Percentiles rank a stretch among this genome's conserved stretches.
Evolutionary conservation across 2,888 invertebrate genomes (phyloP).

Genomic region (Napeogenes inachia): DNA sequence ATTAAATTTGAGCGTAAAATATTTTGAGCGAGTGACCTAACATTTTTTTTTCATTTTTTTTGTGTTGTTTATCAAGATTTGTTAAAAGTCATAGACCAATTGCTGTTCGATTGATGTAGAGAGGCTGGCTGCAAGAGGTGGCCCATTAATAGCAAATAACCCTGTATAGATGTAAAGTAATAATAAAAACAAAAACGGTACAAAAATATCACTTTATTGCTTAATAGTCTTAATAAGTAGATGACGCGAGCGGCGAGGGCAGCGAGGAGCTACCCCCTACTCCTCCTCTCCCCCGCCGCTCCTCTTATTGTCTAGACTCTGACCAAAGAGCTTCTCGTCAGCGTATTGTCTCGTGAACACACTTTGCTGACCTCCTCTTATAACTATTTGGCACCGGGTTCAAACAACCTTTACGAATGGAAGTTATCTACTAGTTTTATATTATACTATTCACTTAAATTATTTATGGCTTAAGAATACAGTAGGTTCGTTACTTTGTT

Average conservation of each 20-base stretch:
- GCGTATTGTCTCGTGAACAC: constrained; percentile 7
- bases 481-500: neutral
- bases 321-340: constrained; percentile 4
- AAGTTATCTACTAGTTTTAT: constrained; percentile 2
- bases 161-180: constrained; percentile 7
- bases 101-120: too few relatives aligned
- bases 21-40: too few relatives aligned
- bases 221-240: constrained; percentile 26
- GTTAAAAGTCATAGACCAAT: too few relatives aligned
- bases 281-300: neutral
- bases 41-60: too few relatives aligned
- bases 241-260: constrained; percentile 4
- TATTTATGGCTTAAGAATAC: constrained; percentile 5
- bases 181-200: constrained; percentile 22
- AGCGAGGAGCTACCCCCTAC: neutral
- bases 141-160: too few relatives aligned
- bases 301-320: constrained; percentile 25
- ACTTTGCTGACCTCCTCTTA: constrained; percentile 24
- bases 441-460: neutral
- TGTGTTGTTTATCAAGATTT: too few relatives aligned
- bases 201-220: constrained; percentile 41
- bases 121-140: too few relatives aligned
- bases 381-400: constrained; percentile 40
- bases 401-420: constrained; percentile 22
- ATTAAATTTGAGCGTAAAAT: too few relatives aligned